A percentile compares a stretch with the other conserved stretches of the same genome.
Evolutionary conservation across 2,888 invertebrate species (phyloP).

Genomic region (Hypolimnas misippus): DNA sequence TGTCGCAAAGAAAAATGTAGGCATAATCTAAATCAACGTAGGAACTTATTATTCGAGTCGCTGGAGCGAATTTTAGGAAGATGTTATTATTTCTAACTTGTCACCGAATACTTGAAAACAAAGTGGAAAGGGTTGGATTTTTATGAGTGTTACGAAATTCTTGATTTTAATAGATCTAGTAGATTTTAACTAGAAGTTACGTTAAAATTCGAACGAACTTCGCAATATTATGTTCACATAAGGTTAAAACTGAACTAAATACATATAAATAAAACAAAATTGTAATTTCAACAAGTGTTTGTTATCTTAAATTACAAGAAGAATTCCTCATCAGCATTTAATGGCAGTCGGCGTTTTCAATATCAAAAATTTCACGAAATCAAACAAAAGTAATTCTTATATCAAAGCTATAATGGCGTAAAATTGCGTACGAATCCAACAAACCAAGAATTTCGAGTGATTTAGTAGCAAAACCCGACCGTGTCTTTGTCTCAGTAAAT

Average conservation of each 20-base stretch:
- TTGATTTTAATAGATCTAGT: not conserved
- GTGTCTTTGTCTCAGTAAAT: slow-evolving; percentile 3
- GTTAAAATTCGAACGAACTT: no score
- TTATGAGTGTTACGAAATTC: not conserved
- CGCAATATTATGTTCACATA: no score
- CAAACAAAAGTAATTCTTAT: not conserved
- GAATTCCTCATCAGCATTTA: not conserved
- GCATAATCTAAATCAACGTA: slow-evolving; percentile 30
- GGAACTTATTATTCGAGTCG: slow-evolving; percentile 26
- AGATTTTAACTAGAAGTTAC: no score
- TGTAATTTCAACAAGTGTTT: no score
- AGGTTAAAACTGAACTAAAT: no score
- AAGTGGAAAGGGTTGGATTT: not conserved
- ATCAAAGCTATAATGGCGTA: not conserved
- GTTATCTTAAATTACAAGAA: no score
- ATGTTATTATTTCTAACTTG: slow-evolving; percentile 11
- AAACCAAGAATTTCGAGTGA: slow-evolving; percentile 1
- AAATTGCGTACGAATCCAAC: not conserved
- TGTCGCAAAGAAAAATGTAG: slow-evolving; percentile 6
- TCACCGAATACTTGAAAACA: not conserved
- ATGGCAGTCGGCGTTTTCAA: not conserved
- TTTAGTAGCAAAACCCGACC: slow-evolving; percentile 1
- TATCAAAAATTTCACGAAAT: not conserved
- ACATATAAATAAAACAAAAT: no score
- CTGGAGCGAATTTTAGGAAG: slow-evolving; percentile 12